phyloP scores from a whole-genome alignment of 2,113 vertebrate genomes.

The Phyllostomus hastatus region DNA sequence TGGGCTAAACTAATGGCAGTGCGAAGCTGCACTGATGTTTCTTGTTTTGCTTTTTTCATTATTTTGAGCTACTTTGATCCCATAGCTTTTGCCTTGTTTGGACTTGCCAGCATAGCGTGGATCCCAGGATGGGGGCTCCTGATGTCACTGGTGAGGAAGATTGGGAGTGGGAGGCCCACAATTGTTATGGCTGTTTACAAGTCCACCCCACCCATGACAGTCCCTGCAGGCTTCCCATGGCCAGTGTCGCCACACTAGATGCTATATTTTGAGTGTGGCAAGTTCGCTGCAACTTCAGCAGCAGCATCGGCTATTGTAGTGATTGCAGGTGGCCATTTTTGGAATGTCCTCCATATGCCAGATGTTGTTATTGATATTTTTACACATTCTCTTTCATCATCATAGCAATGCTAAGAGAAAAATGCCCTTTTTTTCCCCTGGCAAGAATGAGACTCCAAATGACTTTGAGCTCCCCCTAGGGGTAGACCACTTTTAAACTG shows the following conservation, averaged over 20 bases:
- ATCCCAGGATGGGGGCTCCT: neutral
- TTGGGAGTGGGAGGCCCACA: neutral
- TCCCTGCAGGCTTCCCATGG: no score
- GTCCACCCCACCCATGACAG: fast-evolving
- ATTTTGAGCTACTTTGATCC: neutral
- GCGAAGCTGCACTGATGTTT: neutral
- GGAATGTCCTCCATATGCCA: neutral
- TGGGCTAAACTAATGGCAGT: neutral
- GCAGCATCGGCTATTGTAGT: fast-evolving
- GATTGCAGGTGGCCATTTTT: neutral
- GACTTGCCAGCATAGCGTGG: neutral
- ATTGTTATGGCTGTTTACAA: neutral
- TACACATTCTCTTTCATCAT: neutral
- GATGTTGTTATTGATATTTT: neutral
- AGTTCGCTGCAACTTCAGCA: neutral
- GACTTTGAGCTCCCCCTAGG: neutral
- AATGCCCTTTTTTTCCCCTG: neutral
- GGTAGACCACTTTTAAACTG: neutral
- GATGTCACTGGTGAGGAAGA: neutral
- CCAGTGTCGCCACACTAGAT: fast-evolving
- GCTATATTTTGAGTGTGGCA: neutral
- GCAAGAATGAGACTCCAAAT: neutral
- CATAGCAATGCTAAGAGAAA: neutral
- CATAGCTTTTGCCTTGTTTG: neutral
- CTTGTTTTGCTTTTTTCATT: neutral